Evolutionary conservation across 2,888 invertebrate genomes (phyloP), one percentile per base, ranked within the genome.

Genomic region (Platycnemis pennipes): DNA sequence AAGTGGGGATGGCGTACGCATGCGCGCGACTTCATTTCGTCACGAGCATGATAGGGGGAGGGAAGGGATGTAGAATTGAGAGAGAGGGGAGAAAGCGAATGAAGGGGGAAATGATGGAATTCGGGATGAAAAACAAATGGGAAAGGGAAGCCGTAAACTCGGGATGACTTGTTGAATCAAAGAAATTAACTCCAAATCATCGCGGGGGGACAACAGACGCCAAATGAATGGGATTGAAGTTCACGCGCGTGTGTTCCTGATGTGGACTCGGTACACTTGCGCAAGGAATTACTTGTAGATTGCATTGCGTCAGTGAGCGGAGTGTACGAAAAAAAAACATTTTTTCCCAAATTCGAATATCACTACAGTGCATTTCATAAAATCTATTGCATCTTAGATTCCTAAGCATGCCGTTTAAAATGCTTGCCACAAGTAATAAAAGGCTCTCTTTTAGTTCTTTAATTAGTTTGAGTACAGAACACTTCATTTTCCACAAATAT

Each of bases 131-230:
- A 26, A 44, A 86, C 42, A 37, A 42, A 86, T 5, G 42, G 11
- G 42, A 86, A n/a, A 26, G 77, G 77, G 77, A 77, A 77, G 86
- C 44, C 44, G n/a, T 44, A 44, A 44, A 86, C 86, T 42, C 44
- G 86, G n/a, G 86, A 86, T 86, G 86, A 42, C 86, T 22, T 86
- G 86, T 86, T 86, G 86, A 86, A 86, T 86, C 86, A 86, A 86
- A 86, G 42, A 86, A 86, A 86, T 86, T 86, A 44, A 44, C 86
- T 86, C 22, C 86, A 13, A 86, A 86, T 86, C 44, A 86, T 86
- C 26, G 19, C 86, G 16, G 42, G 86, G 44, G 77, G n/a, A 26
- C 63, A 22, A 42, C 86, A 7, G 42, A 7, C 19, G 22, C 13
- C 42, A 44, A 86, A 86, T 86, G 26, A 86, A 86, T 86, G 42